Evolutionary conservation across 2,113 vertebrate genomes (phyloP), one percentile per base, ranked within the genome.

Genomic region (Phylloscopus trochilus): DNA sequence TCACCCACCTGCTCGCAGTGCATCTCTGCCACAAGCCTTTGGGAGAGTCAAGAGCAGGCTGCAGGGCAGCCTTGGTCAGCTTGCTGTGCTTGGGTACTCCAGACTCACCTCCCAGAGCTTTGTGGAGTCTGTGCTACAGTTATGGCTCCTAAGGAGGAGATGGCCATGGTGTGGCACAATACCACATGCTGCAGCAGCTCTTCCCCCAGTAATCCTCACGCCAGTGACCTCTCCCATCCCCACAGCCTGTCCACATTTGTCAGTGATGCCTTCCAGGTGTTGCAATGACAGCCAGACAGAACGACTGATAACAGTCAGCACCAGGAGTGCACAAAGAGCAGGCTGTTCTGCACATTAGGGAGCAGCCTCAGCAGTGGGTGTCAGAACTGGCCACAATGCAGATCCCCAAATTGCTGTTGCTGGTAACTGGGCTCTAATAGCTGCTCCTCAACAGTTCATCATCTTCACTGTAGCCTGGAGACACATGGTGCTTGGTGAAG

Each of bases 1-100:
- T 1, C 15, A n/a, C 8, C 5, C 13, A 52, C 11, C 37, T 67
- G 17, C 58, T 72, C 0, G 0, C 16, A 46, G 41, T 3, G 5
- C 51, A 47, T 41, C 21, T 80, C 33, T 84, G 28, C 33, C 53
- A 28, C 0, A 0, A 31, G 52, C 23, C n/a, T 87, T 72, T 81
- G 41, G 11, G 11, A 24, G 21, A 27, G 7, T 19, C 44, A 49
- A 47, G 53, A 68, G 16, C 4, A 9, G 51, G 37, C 68, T 66
- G 46, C 68, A 92, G 64, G 52, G 43, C 18, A 47, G 58, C 30
- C 26, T 83, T 41, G 62, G 30, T 35, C 22, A 22, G 13, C 63
- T 47, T 58, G 26, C 53, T 62, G 33, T 55, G 28, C 46, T 76
- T 62, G 56, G 3, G 19, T 37, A 28, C 17, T 62, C 51, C 68